Conservation (phyloP, 2,113 vertebrate species). For the Uropsilus gracilis region DNA sequence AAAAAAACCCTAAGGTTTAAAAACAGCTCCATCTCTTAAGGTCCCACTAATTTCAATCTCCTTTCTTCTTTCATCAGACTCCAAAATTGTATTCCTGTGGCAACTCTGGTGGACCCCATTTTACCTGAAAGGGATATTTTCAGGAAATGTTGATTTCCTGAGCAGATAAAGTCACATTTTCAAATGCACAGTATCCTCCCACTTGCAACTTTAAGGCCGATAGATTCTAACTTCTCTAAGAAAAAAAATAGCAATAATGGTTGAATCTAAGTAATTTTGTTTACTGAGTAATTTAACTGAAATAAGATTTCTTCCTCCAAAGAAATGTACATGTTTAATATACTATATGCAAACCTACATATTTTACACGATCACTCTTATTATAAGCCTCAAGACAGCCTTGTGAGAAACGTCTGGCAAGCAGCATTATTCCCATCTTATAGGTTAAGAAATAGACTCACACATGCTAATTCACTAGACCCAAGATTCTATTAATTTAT, state of each 20-base stretch:
- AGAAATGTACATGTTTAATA: background rate
- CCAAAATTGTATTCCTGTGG: background rate
- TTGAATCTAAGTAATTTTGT: background rate
- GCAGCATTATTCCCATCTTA: background rate
- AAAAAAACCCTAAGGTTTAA: conserved; percentile 36
- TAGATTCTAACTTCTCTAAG: background rate
- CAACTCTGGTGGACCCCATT: background rate
- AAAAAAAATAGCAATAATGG: background rate
- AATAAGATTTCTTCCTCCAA: background rate
- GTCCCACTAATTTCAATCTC: conserved; percentile 4
- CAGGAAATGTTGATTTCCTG: background rate
- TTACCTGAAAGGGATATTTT: background rate
- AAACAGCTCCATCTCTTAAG: background rate
- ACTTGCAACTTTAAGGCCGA: background rate
- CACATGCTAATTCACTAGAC: background rate
- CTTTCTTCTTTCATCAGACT: background rate
- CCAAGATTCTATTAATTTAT: background rate
- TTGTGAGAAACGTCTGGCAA: background rate
- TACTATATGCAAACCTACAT: background rate
- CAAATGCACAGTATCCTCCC: background rate
- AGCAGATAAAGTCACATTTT: background rate
- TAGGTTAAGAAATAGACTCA: background rate
- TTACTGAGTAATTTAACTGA: background rate
- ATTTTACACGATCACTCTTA: background rate
- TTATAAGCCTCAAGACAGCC: conserved; percentile 1